Evolutionary conservation across 2,888 invertebrate species (phyloP).

Genomic region (Andrena camellia): DNA sequence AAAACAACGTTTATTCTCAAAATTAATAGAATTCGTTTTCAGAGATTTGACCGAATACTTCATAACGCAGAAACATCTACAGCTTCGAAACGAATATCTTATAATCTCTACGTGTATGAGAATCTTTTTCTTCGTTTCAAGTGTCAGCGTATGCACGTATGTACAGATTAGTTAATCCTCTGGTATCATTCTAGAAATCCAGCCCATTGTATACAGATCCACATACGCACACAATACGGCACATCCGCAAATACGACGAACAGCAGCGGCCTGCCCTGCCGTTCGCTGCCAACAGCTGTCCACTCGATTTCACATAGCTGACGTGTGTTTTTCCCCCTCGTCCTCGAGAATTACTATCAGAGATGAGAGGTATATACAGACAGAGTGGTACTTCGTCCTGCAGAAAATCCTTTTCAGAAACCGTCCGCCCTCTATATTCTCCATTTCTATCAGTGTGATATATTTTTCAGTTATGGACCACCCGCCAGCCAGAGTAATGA

Average conservation of each 20-base stretch:
- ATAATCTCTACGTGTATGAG: not conserved
- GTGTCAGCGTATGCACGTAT: not conserved
- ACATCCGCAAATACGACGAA: conserved; percentile 52
- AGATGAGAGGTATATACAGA: conserved; percentile 40
- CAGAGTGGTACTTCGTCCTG: conserved; percentile 26
- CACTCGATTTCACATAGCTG: conserved; percentile 67
- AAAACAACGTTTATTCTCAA: no score
- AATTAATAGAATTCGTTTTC: no score
- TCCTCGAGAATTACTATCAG: conserved; percentile 59
- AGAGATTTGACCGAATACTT: no score
- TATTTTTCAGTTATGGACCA: conserved; percentile 27
- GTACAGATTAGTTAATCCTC: conserved; percentile 1
- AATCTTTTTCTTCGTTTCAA: not conserved
- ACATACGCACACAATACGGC: not conserved
- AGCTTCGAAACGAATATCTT: no score
- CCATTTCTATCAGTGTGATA: conserved; percentile 17
- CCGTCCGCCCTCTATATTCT: conserved; percentile 32
- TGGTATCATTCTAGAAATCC: not conserved
- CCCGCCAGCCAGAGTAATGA: conserved; percentile 32
- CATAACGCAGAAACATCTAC: no score
- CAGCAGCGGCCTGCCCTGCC: conserved; percentile 48
- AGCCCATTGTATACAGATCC: not conserved
- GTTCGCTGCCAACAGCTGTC: conserved; percentile 60
- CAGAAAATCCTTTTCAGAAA: conserved; percentile 54
- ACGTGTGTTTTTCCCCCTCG: conserved; percentile 52